A percentile compares a stretch with the other conserved stretches of the same genome.
Evolutionary conservation across 35 echinoderm and acorn worm species (phyloP).

Genomic region (Patiria miniata): DNA sequence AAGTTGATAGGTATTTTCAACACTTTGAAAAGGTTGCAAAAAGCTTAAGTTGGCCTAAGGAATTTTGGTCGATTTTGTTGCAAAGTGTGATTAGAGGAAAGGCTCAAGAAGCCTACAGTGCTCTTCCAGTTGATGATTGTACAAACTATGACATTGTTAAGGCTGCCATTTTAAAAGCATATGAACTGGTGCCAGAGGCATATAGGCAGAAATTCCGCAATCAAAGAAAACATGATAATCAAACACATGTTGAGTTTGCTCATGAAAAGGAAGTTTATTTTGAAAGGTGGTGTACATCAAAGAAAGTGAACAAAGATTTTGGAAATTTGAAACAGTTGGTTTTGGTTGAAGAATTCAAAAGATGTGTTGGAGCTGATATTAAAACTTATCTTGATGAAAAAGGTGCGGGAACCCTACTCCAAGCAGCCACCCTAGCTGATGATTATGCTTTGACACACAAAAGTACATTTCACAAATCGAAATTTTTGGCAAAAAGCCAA

Average conservation of each 20-base stretch:
- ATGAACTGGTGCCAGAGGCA: constrained; percentile 69
- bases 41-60: constrained; percentile 39
- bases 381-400: constrained; percentile 59
- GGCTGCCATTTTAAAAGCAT: constrained; percentile 37
- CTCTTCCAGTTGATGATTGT: constrained; percentile 29
- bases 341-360: constrained; percentile 65
- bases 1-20: constrained; percentile 47
- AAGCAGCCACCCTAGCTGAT: constrained; percentile 56
- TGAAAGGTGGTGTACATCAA: constrained; percentile 45
- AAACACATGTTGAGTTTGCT: constrained; percentile 66
- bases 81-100: constrained; percentile 55
- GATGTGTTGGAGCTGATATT: constrained; percentile 27
- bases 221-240: constrained; percentile 1
- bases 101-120: constrained; percentile 50
- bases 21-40: constrained; percentile 56
- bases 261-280: constrained; percentile 36
- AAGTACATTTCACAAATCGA: background rate
- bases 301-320: constrained; percentile 32
- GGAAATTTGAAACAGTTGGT: constrained; percentile 50
- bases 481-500: background rate
- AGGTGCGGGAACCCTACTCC: background rate
- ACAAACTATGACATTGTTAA: constrained; percentile 62
- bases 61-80: constrained; percentile 28
- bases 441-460: constrained; percentile 67
- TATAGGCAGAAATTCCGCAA: constrained; percentile 67